Base-by-base conservation (phyloP, 2,888 invertebrate species). In the Fragum fragum region DNA sequence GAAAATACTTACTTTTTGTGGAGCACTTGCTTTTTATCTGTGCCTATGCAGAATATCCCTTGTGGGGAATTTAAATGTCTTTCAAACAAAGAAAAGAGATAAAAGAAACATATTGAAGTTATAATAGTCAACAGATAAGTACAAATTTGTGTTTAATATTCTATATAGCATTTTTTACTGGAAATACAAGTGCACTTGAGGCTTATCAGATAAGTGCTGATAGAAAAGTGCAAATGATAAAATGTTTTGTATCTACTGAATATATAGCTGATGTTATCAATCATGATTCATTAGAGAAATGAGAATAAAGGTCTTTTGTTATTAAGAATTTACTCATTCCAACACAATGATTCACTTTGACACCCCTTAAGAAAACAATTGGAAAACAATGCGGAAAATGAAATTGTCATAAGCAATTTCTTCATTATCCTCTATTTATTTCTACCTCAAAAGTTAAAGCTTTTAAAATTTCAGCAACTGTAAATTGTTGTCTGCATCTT, bases 201-300 rank as follows among this genome's bases (percentile, higher is more conserved):
- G 32, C 63, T 63, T 63, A 63, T 63, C 63, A 32, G 28, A 63
- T 32, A 63, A 63, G 2, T 32, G 36, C 63, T 36, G 63, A 63
- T 63, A 36, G 63, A n/a, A 63, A 63, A 63, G 63, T 63, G 63
- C 63, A 63, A 32, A 23, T 63, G 63, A 63, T 63, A 63, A 63
- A n/a, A 47, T 47, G 47, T 47, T 47, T 47, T 47, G 47, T 47
- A 47, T 47, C 47, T 47, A 47, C 47, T 47, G n/a, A 47, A 47
- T 9, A 47, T 47, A 47, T 47, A 47, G 47, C 47, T 47, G 47
- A 47, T 47, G 47, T 9, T 47, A 47, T 47, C 47, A 9, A n/a
- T 14, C 14, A 16, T 47, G 47, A 47, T 47, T 47, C 47, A 47
- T 47, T 47, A 52, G 5, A 5, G 6, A 5, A 5, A 52, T n/a